Evolutionary conservation across 2,797 vertebrate genomes (phyloP), one percentile per base, ranked within the genome.

Genomic region (Lepus townsendii): DNA sequence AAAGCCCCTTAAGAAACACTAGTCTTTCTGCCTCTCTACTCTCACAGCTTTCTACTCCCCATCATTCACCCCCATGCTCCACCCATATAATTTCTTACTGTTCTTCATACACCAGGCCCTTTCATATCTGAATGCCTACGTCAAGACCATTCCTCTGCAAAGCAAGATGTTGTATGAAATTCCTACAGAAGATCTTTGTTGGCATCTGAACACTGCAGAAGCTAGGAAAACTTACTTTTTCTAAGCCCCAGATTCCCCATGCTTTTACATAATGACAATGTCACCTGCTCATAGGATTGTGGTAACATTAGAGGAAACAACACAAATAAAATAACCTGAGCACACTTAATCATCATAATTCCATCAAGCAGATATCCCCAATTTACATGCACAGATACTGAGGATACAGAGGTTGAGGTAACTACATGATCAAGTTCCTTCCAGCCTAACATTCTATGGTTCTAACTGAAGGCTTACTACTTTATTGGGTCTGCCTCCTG

Each of bases 401-500:
- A 93, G 47, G 4, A 80, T 54, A 88, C 5, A 60, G 35, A 95
- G 65, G 92, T 63, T 1, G 17, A 92, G 32, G 60, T 80, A 8
- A 94, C 62, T 22, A 91, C 83, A 69, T 47, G 72, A 93, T 73
- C 80, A 93, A 60, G 42, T 89, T 96, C 75, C 63, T 95, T 87
- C 65, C 47, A 83, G 24, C 68, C 32, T 85, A 79, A 92, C 27
- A 66, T 62, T 86, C 66, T 65, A 71, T 65, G 63, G 50, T 76
- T 91, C 83, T 73, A 82, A 65, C 8, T 26, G 60, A 84, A 96
- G n/a, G 62, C 80, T 75, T 76, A 90, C 3, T 82, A 2, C 52
- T 92, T 82, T 26, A 66, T 4, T 38, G 60, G 60, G n/a, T 47
- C 42, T 94, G 83, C 54, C 47, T 86, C 95, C 78, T 79, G 4